Evolutionary conservation across 2,888 invertebrate species (phyloP).

Genomic region (Linyphia triangularis): DNA sequence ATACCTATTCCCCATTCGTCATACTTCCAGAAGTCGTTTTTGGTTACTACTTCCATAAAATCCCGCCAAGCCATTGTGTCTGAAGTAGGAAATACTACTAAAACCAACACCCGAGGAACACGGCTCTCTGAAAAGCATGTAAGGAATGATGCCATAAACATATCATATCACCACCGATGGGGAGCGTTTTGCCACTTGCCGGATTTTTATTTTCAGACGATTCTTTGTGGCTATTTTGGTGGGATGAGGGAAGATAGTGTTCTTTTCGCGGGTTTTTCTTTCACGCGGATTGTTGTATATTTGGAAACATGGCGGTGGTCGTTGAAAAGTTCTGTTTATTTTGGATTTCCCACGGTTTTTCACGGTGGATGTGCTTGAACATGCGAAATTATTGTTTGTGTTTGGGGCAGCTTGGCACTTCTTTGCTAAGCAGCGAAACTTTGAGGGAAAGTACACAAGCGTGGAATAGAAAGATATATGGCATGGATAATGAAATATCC

Average conservation of each 20-base stretch:
- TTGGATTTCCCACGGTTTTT: background rate
- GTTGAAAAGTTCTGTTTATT: background rate
- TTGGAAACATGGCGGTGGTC: background rate
- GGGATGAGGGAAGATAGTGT: background rate
- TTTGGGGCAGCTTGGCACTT: no score
- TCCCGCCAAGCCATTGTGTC: background rate
- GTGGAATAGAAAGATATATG: no score
- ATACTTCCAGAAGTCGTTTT: background rate
- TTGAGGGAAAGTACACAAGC: no score
- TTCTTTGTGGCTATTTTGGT: slow-evolving; percentile 3
- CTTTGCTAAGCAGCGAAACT: no score
- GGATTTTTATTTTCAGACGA: background rate
- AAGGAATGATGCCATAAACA: background rate
- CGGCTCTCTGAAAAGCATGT: no score
- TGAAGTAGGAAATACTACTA: background rate
- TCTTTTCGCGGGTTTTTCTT: background rate
- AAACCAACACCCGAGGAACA: background rate
- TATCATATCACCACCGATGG: background rate
- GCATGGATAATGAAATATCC: no score
- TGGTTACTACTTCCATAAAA: background rate
- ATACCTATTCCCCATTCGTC: background rate
- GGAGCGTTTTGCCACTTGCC: background rate
- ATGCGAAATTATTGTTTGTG: no score
- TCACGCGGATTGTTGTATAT: background rate
- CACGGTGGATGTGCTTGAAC: background rate